These are phyloP conservation scores for Cliona cf. orientalis DNA, from an alignment of 37 sponge, comb jelly and placozoan species.

Conservation along the genomic window DNA sequence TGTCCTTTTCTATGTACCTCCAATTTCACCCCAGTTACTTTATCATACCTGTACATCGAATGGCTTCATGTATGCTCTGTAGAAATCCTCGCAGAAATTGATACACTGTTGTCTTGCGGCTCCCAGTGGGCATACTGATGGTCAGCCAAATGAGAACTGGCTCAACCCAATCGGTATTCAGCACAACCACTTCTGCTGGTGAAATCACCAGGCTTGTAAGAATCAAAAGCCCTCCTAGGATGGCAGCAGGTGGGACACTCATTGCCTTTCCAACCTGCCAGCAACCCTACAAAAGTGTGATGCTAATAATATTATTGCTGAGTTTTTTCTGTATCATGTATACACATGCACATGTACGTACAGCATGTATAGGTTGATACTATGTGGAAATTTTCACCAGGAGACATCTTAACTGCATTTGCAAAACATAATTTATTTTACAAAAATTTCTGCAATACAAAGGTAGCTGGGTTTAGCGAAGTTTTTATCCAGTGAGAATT, in stretches of 20 bases:
- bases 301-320: no score
- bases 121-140: slow-evolving; percentile 20
- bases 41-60: background rate
- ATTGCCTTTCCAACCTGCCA: slow-evolving; percentile 42
- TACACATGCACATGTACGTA: no score
- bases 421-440: no score
- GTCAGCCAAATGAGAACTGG: slow-evolving; percentile 22
- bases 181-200: slow-evolving; percentile 13
- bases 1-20: no score
- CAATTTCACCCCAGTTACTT: no score
- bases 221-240: slow-evolving; percentile 13
- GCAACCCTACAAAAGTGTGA: slow-evolving; percentile 29
- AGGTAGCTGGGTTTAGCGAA: no score
- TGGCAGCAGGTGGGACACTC: slow-evolving; percentile 35
- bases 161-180: slow-evolving; percentile 17
- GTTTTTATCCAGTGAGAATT: no score
- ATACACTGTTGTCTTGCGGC: background rate
- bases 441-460: no score
- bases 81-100: background rate
- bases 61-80: background rate
- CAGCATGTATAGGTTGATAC: no score
- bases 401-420: no score
- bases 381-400: no score
- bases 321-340: no score
- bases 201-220: background rate